Conservation (phyloP, 2,888 invertebrate species). For the Clitarchus hookeri region DNA sequence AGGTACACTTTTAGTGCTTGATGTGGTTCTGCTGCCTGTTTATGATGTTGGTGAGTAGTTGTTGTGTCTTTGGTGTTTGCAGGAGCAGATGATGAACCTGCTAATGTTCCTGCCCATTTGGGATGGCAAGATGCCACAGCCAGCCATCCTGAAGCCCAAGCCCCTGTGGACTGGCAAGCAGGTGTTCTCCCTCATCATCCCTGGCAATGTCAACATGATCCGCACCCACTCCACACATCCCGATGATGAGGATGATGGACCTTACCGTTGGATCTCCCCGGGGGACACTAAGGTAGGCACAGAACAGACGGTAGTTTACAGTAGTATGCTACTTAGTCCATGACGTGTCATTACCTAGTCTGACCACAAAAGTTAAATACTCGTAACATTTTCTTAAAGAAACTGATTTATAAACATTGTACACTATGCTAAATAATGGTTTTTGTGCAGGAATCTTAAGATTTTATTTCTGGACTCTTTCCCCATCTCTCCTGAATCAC, state of each 20-base stretch:
- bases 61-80: slow-evolving; percentile 33
- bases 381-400: no score
- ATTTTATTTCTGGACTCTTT: no score
- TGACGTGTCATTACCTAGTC: no score
- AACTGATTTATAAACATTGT: no score
- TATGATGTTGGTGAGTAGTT: slow-evolving; percentile 8
- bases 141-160: slow-evolving; percentile 94
- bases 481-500: no score
- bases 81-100: slow-evolving; percentile 97
- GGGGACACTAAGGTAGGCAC: slow-evolving; percentile 91
- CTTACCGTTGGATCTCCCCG: slow-evolving; percentile 99
- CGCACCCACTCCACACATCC: slow-evolving; percentile 98
- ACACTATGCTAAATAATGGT: no score
- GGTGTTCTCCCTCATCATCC: slow-evolving; percentile 96
- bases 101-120: slow-evolving; percentile 98
- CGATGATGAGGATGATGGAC: slow-evolving; percentile 97
- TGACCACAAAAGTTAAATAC: no score
- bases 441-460: no score
- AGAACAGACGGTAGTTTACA: background rate
- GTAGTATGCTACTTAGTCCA: no score
- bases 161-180: slow-evolving; percentile 97
- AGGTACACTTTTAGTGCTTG: no score
- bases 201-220: slow-evolving; percentile 97
- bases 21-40: background rate
- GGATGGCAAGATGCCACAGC: slow-evolving; percentile 99